Conservation (phyloP, 2,113 vertebrate species). For the Brienomyrus brachyistius region DNA sequence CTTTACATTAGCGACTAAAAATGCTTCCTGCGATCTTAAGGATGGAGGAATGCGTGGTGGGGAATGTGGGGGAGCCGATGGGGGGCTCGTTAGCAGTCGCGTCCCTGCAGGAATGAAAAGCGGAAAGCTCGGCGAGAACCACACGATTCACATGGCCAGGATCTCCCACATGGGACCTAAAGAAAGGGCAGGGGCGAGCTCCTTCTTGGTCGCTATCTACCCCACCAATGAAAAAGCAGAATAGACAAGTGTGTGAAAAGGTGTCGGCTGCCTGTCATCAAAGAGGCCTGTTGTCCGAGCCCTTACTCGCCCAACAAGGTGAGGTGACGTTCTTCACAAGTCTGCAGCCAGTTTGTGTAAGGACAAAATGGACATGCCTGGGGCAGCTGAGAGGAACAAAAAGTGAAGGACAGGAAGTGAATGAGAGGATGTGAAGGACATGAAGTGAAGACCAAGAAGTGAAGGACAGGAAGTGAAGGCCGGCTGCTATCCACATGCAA, state of each 20-base stretch:
- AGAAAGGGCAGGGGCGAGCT: background rate
- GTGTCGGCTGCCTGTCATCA: background rate
- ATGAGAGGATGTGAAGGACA: no score
- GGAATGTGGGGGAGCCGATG: background rate
- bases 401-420: background rate
- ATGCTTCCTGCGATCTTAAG: background rate
- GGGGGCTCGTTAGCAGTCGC: background rate
- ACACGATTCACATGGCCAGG: background rate
- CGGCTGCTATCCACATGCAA: background rate
- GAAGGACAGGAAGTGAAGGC: background rate
- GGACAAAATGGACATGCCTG: background rate
- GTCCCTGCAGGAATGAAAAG: background rate
- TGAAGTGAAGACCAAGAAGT: background rate
- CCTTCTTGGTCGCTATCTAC: background rate
- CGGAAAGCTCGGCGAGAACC: background rate
- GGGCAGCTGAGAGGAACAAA: background rate
- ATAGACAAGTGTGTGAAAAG: background rate
- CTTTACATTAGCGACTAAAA: conserved; percentile 15
- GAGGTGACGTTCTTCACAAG: background rate
- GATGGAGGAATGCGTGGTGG: background rate
- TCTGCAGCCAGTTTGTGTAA: background rate
- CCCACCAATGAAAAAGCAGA: background rate
- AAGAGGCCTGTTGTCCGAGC: background rate
- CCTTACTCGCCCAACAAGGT: background rate
- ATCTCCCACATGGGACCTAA: background rate